Evolutionary conservation across 1,140 invertebrate species (phyloP), one percentile per base, ranked within the genome.

Genomic region (Bactericera cockerelli): DNA sequence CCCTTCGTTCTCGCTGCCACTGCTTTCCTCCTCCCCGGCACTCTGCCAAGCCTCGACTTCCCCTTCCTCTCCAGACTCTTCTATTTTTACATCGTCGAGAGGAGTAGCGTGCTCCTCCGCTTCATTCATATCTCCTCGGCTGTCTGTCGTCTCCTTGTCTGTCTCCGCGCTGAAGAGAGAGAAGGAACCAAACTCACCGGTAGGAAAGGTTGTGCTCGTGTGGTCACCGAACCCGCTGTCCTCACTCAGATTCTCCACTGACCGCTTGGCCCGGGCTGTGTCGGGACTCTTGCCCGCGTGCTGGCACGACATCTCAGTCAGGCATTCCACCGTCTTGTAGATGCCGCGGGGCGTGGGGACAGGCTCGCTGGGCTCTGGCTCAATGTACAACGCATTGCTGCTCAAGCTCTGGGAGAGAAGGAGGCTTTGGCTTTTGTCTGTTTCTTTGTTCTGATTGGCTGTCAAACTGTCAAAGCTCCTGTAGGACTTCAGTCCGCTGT

Each of bases 141-240:
- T 59, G 31, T 53, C 59, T 24, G 22, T 36, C 25, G 16, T 21
- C 16, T 28, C 25, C 26, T 31, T n/a, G 11, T 21, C 54, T n/a
- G 19, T 54, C 25, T 22, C 55, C 33, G 59, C 28, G 13, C 36
- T 19, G 1, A 28, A 55, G 11, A 21, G 28, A 21, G 55, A 26
- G 16, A 28, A 39, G 22, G 57, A 53, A 13, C 61, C 54, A 31
- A 26, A 26, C 16, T 33, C 22, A 53, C 57, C 59, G 16, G 28
- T 62, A 11, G 57, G 57, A 56, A 60, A 38, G 14, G 54, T 56
- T 14, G 66, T 66, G 56, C 67, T 70, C 55, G 75, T 71, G 59
- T 77, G 76, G 64, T 82, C 80, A 60, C 82, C 81, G 70, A 84
- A 86, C 19, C 83, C 83, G 61, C 81, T 84, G 69, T 85, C 83